Percentiles rank a stretch among this genome's conserved stretches.
phyloP scores from a whole-genome alignment of 35 echinoderm and acorn worm species.

The Heliocidaris tuberculata region DNA sequence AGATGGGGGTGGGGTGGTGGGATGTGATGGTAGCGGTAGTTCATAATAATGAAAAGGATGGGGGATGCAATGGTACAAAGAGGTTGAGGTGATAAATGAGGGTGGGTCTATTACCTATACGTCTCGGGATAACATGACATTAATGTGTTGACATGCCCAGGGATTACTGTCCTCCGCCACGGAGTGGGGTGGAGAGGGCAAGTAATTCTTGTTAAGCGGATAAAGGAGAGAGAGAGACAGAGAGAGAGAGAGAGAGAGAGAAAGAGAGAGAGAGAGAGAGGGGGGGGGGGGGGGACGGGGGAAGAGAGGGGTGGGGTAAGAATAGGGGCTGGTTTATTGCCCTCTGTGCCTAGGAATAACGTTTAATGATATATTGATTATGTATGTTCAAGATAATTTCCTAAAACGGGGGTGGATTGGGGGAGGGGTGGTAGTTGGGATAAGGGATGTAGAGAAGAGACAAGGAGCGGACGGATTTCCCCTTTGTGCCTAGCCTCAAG shows the following conservation, averaged over 20 bases:
- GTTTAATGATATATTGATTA: background rate
- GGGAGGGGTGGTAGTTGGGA: background rate
- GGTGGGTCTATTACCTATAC: too few relatives aligned
- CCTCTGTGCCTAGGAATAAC: background rate
- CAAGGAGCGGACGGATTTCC: background rate
- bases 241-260: background rate
- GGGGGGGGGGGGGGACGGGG: too few relatives aligned
- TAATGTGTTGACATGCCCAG: too few relatives aligned
- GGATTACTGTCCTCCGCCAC: too few relatives aligned
- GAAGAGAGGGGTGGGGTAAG: background rate
- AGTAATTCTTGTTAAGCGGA: background rate
- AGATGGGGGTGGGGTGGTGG: too few relatives aligned
- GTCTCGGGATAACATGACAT: too few relatives aligned
- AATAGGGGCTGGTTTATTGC: too few relatives aligned
- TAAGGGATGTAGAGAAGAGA: background rate
- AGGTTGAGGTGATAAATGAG: background rate
- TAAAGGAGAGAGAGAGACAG: background rate
- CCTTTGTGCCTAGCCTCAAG: background rate
- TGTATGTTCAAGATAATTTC: background rate
- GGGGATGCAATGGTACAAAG: too few relatives aligned
- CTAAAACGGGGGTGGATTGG: background rate
- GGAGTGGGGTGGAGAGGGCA: too few relatives aligned
- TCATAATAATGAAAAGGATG: too few relatives aligned
- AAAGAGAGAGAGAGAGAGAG: too few relatives aligned
- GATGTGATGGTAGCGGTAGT: too few relatives aligned